A percentile compares a stretch with the other conserved stretches of the same genome.
Evolutionary conservation across 2,888 invertebrate genomes (phyloP).

Genomic region (Noctua janthina): DNA sequence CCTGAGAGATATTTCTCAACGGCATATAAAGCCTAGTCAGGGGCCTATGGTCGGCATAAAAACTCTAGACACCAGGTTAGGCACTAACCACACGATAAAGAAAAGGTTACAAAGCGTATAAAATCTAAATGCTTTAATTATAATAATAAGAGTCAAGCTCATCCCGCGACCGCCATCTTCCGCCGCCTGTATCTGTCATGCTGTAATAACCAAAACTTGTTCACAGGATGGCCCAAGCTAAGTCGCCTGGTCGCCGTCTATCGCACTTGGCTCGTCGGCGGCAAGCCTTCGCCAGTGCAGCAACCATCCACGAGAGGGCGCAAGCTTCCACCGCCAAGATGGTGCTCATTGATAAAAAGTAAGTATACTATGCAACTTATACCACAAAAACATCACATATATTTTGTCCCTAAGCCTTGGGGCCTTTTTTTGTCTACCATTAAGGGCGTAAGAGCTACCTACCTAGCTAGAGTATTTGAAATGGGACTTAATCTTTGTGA

Average conservation of each 20-base stretch:
- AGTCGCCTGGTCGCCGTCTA: conserved; percentile 94
- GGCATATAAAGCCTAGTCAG: too few relatives aligned
- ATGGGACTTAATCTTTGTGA: too few relatives aligned
- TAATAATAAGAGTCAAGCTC: neutral
- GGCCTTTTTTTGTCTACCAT: too few relatives aligned
- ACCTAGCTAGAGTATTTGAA: too few relatives aligned
- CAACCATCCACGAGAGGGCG: conserved; percentile 86
- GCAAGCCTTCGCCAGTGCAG: conserved; percentile 94
- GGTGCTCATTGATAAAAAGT: conserved; percentile 92
- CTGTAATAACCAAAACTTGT: neutral
- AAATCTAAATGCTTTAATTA: neutral
- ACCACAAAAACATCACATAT: too few relatives aligned
- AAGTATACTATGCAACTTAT: conserved; percentile 67
- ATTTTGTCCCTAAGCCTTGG: too few relatives aligned
- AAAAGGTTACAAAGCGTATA: neutral
- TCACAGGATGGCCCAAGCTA: conserved; percentile 84
- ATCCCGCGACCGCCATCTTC: neutral
- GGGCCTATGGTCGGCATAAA: too few relatives aligned
- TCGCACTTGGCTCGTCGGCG: conserved; percentile 94
- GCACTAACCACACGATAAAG: neutral
- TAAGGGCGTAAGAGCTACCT: too few relatives aligned
- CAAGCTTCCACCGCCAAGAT: conserved; percentile 89
- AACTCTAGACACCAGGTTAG: too few relatives aligned
- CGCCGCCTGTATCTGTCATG: neutral
- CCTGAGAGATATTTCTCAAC: too few relatives aligned